phyloP scores from a whole-genome alignment of 2,797 vertebrate genomes.

The Lagodon rhomboides region DNA sequence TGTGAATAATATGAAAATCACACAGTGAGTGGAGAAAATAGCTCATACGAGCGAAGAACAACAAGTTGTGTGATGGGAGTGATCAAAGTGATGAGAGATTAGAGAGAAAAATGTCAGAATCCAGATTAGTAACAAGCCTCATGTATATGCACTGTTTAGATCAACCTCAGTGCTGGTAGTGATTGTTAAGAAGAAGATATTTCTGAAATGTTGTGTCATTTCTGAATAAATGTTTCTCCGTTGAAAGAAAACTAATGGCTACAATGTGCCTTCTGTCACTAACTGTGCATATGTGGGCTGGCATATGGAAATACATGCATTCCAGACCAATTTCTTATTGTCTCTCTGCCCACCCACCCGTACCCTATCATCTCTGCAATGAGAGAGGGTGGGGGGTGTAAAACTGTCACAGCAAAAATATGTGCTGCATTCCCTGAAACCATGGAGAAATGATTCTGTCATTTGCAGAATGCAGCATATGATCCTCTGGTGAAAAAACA shows the following conservation, averaged over 20 bases:
- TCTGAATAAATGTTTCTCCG: slow-evolving; percentile 12
- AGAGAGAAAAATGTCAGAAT: slow-evolving; percentile 3
- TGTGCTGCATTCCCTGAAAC: slow-evolving; percentile 36
- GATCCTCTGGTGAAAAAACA: background rate
- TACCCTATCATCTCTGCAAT: slow-evolving; percentile 25
- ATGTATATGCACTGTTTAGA: background rate
- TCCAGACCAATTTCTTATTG: slow-evolving; percentile 68
- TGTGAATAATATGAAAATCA: slow-evolving; percentile 19
- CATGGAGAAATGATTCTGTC: slow-evolving; percentile 11
- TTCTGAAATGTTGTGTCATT: slow-evolving; percentile 12
- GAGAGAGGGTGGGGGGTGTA: slow-evolving; percentile 5
- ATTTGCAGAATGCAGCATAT: slow-evolving; percentile 19
- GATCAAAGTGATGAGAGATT: slow-evolving; percentile 17
- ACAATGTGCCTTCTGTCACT: slow-evolving; percentile 76
- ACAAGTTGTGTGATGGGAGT: slow-evolving; percentile 17
- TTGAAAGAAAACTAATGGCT: slow-evolving; percentile 23
- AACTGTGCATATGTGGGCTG: slow-evolving; percentile 69
- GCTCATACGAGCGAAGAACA: slow-evolving; percentile 20
- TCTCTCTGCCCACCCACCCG: slow-evolving; percentile 58
- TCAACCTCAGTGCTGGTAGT: background rate
- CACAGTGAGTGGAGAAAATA: background rate
- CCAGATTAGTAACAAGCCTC: background rate
- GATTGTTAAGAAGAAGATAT: background rate
- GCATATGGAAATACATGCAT: slow-evolving; percentile 76
- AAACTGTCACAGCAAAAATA: slow-evolving; percentile 38